Evolutionary conservation across 2,797 vertebrate species (phyloP).

Genomic region (Otolemur crassicaudatus): DNA sequence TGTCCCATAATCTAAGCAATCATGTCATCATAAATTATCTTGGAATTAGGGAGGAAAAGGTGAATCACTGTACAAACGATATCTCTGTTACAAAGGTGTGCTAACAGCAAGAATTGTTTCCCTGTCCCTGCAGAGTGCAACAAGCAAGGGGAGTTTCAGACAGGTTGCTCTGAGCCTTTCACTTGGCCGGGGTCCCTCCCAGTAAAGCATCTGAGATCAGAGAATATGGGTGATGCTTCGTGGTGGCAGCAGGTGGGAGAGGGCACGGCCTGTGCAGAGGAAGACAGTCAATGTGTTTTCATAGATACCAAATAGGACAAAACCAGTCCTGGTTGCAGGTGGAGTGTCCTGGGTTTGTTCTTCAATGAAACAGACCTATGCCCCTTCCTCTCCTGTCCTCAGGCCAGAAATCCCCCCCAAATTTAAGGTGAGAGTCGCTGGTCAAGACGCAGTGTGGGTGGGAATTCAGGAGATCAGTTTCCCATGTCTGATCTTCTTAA

Average conservation of each 20-base stretch:
- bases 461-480: neutral
- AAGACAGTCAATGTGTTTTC: accelerated
- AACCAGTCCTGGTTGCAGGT: accelerated
- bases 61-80: neutral
- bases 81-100: neutral
- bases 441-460: neutral
- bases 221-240: accelerated
- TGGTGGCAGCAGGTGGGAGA: accelerated
- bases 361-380: neutral
- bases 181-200: neutral
- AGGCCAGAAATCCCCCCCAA: neutral
- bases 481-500: neutral
- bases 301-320: neutral
- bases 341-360: neutral
- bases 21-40: neutral
- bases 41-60: neutral
- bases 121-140: too few species aligned
- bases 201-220: neutral
- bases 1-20: neutral
- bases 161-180: neutral
- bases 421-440: neutral
- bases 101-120: neutral
- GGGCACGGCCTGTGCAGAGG: accelerated
- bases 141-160: neutral
- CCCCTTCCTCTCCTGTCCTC: neutral